These are phyloP conservation scores for Trichogramma dendrolimi DNA, from an alignment of 2,888 invertebrate genomes.

Conservation along the genomic window DNA sequence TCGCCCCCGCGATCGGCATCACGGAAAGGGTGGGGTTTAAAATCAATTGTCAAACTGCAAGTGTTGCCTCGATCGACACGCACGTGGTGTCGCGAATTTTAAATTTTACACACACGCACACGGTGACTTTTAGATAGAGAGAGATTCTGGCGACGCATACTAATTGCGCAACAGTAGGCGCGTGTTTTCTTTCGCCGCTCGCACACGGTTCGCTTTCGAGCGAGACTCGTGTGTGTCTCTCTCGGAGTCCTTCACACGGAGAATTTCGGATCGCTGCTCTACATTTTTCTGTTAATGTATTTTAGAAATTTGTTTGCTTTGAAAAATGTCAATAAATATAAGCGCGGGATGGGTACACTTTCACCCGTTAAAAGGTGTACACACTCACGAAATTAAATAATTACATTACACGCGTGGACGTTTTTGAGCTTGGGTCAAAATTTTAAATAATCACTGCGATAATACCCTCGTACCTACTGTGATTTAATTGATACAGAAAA, in stretches of 20 bases:
- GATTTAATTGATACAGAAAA: too few relatives aligned
- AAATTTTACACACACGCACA: constrained; percentile 18
- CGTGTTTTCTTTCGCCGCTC: constrained; percentile 44
- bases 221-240: background rate
- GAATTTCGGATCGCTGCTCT: background rate
- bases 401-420: too few relatives aligned
- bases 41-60: constrained; percentile 48
- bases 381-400: too few relatives aligned
- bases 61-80: constrained; percentile 33
- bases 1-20: constrained; percentile 13
- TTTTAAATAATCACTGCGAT: too few relatives aligned
- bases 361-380: too few relatives aligned
- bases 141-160: too few relatives aligned
- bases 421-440: too few relatives aligned
- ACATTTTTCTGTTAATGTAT: too few relatives aligned
- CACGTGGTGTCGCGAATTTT: constrained; percentile 45
- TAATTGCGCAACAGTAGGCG: background rate
- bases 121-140: too few relatives aligned
- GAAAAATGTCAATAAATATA: constrained; percentile 16
- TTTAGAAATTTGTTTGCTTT: too few relatives aligned
- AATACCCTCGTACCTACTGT: too few relatives aligned
- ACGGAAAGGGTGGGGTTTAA: constrained; percentile 41
- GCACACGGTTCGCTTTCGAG: constrained; percentile 41
- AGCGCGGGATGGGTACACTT: too few relatives aligned
- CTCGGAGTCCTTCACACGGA: background rate